phyloP scores from a whole-genome alignment of 1,140 invertebrate genomes.

The Pseudoatta argentina region DNA sequence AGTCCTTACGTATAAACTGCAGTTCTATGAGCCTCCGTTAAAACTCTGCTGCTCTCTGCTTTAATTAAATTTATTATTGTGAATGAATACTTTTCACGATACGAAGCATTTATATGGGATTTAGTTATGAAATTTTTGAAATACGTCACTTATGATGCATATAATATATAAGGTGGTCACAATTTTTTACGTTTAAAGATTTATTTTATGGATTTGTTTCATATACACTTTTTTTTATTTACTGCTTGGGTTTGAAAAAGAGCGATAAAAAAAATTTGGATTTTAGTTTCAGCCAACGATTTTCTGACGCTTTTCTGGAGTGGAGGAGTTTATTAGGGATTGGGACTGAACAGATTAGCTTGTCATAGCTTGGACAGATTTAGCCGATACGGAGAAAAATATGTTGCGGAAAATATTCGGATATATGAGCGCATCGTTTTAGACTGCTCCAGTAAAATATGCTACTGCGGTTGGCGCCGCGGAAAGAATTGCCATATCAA shows the following conservation, averaged over 20 bases:
- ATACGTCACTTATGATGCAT: conserved; percentile 2
- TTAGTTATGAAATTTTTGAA: conserved; percentile 25
- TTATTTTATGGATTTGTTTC: conserved; percentile 1
- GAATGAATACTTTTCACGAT: neutral
- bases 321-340: conserved; percentile 15
- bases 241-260: neutral
- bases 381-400: conserved; percentile 40
- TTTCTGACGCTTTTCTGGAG: neutral
- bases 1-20: conserved; percentile 16
- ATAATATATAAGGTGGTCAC: neutral
- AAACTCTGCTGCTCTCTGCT: neutral
- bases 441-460: conserved; percentile 39
- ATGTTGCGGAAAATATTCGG: conserved; percentile 51
- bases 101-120: neutral
- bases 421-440: conserved; percentile 46
- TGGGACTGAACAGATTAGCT: conserved; percentile 37
- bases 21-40: conserved; percentile 14
- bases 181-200: conserved; percentile 27
- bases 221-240: conserved; percentile 15
- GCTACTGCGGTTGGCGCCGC: conserved; percentile 44
- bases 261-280: neutral
- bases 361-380: conserved; percentile 42
- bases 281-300: conserved; percentile 9
- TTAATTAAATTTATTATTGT: conserved; percentile 38
- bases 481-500: conserved; percentile 54